Evolutionary conservation across 2,888 invertebrate genomes (phyloP), one percentile per base, ranked within the genome.

Genomic region (Tipula confusa): DNA sequence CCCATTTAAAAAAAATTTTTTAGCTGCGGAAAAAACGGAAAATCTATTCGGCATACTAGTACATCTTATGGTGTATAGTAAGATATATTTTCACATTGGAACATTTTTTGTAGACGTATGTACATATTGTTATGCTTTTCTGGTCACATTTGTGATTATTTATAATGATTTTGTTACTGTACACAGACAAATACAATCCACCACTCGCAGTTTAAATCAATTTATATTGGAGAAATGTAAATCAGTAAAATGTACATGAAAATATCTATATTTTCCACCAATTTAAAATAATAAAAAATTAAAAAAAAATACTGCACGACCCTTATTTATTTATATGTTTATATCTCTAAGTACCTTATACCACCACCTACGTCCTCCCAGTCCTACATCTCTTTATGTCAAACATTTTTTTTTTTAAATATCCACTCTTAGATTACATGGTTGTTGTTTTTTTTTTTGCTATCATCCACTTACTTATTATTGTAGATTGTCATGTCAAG

Each of bases 401-500:
- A 64, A 64, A 64, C 64, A 9, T 64, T 24, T 64, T 18, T 64
- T 43, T 43, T 64, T 64, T 24, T 64, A 64, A 64, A 64, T 64
- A 64, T 64, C 64, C 64, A 64, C 64, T 64, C 64, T 64, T 64
- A 64, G 64, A 64, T 64, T 64, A 64, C 64, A 64, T 64, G 64
- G 64, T 64, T 64, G 64, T 24, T 64, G 64, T 64, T 64, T 24
- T 64, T 64, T 64, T 64, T 64, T 64, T 64, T 64, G 64, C 64
- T 64, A 64, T 64, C 64, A 64, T 64, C 64, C 64, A 64, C 64
- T 80, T 80, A 29, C 80, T 80, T 29, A 80, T 80, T 80, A 80
- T 80, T 80, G 80, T 80, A 80, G 80, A 80, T 80, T 80, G 80
- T 80, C 80, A 80, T 80, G 80, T 80, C 80, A 80, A 80, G 80